Base-by-base conservation (phyloP, 2,888 invertebrate species). In the Ligdia adustata region DNA sequence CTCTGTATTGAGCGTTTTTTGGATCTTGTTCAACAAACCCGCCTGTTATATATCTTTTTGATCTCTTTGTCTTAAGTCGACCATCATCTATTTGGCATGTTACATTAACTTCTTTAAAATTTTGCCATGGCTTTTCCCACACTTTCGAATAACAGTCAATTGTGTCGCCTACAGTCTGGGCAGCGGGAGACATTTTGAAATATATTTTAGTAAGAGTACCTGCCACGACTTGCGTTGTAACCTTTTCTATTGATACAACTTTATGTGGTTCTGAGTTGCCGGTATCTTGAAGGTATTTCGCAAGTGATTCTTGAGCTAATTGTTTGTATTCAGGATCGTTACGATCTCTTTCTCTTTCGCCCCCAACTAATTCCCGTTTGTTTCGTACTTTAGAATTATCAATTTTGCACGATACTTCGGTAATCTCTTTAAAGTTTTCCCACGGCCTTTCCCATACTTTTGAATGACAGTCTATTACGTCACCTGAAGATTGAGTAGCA, bases 401-500 rank as follows among this genome's bases (percentile, higher is more conserved):
- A 1, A 44, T 24, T 11, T 56, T 20, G 54, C 75, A 71, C 7
- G 57, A 57, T 7, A 69, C 66, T 44, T 50, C n/a, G n/a, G n/a
- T 44, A 14, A 67, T 64, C 14, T 61, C 44, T 50, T 62, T 69
- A 9, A 45, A 52, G 1, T 67, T 34, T 26, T 52, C 20, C 67
- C 56, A 58, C 12, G 45, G 47, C 32, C 46, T 61, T 55, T 62
- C 62, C 60, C 50, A 55, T 37, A 67, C 44, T 44, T 43, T 9
- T 15, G 72, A 52, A 33, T 38, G 12, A 35, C 73, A 73, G 5
- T 14, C 43, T 5, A 41, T 2, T 18, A 56, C 52, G 15, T 61
- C 54, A 18, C 43, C 39, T 6, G 34, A 24, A 9, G 43, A 29
- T 51, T 91, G 91, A 41, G 82, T 77, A 2, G 90, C 89, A 3